A percentile compares a stretch with the other conserved stretches of the same genome.
Evolutionary conservation across 2,113 vertebrate species (phyloP).

Genomic region (Stegastes partitus): DNA sequence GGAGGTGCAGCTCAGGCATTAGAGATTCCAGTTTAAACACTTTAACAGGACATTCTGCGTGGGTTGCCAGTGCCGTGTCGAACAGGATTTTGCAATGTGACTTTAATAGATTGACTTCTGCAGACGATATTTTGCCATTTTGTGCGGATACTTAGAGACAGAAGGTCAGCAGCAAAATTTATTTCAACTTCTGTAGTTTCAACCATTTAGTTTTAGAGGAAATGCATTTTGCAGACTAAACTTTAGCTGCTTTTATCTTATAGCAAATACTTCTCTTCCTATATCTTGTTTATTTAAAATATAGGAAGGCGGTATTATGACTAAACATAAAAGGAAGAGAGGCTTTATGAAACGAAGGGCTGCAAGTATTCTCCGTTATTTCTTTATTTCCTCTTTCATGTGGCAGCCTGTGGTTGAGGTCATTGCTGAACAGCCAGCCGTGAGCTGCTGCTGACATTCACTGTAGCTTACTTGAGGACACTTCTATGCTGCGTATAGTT

Average conservation of each 20-base stretch:
- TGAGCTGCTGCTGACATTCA: background rate
- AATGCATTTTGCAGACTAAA: too few species aligned
- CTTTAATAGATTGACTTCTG: background rate
- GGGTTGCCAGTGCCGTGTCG: background rate
- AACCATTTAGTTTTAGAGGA: too few species aligned
- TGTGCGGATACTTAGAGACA: too few species aligned
- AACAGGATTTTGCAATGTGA: background rate
- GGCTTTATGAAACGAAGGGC: background rate
- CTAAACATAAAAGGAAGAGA: background rate
- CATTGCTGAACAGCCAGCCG: conserved; percentile 1
- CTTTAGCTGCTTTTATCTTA: too few species aligned
- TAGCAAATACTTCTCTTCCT: background rate
- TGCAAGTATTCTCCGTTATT: background rate
- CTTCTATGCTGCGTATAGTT: conserved; percentile 19
- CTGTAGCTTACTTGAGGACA: conserved; percentile 31
- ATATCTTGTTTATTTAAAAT: background rate
- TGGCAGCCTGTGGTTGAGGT: conserved; percentile 28
- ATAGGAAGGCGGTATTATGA: background rate
- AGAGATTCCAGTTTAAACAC: background rate
- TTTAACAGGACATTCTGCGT: background rate
- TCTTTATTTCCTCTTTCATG: background rate
- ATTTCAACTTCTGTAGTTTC: too few species aligned
- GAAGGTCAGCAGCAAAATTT: too few species aligned
- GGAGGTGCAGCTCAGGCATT: background rate
- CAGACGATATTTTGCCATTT: background rate